A percentile compares a stretch with the other conserved stretches of the same genome.
These are phyloP conservation scores for Holacanthus passer DNA, from an alignment of 2,113 vertebrate genomes.

Conservation along the genomic window DNA sequence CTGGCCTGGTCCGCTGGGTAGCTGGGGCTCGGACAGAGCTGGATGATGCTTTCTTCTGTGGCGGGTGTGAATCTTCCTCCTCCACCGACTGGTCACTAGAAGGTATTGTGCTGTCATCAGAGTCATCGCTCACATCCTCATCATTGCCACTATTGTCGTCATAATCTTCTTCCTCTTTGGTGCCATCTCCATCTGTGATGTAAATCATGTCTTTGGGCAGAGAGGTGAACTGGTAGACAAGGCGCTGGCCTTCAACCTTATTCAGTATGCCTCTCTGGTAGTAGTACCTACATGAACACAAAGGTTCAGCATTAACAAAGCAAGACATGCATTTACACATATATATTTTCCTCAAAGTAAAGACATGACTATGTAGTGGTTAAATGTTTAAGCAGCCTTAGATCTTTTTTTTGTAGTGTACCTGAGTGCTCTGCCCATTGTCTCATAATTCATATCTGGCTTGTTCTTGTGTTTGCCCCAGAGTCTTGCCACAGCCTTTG, in stretches of 20 bases:
- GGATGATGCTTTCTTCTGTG: conserved; percentile 47
- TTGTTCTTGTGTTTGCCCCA: conserved; percentile 99
- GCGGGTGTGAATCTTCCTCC: conserved; percentile 59
- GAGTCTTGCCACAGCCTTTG: conserved; percentile 94
- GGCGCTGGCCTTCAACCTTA: conserved; percentile 98
- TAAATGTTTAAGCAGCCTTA: background rate
- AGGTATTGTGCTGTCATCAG: conserved; percentile 68
- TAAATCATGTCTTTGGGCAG: conserved; percentile 96
- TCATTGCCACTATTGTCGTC: conserved; percentile 76
- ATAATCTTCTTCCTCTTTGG: conserved; percentile 72
- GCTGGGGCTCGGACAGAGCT: conserved; percentile 11
- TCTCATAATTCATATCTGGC: conserved; percentile 99
- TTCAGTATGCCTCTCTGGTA: conserved; percentile 98
- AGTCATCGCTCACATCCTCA: conserved; percentile 66
- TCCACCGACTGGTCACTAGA: conserved; percentile 85
- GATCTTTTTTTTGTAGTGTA: conserved; percentile 59
- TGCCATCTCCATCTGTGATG: conserved; percentile 88
- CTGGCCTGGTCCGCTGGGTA: conserved; percentile 14
- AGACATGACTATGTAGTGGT: background rate
- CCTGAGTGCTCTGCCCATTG: conserved; percentile 98
- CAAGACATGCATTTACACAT: background rate
- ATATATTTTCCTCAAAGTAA: background rate
- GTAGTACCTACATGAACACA: conserved; percentile 90
- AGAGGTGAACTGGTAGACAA: conserved; percentile 98
- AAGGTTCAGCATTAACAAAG: conserved; percentile 5